Evolutionary conservation across 2,113 vertebrate genomes (phyloP), one percentile per base, ranked within the genome.

Genomic region (Chloroceryle aenea): DNA sequence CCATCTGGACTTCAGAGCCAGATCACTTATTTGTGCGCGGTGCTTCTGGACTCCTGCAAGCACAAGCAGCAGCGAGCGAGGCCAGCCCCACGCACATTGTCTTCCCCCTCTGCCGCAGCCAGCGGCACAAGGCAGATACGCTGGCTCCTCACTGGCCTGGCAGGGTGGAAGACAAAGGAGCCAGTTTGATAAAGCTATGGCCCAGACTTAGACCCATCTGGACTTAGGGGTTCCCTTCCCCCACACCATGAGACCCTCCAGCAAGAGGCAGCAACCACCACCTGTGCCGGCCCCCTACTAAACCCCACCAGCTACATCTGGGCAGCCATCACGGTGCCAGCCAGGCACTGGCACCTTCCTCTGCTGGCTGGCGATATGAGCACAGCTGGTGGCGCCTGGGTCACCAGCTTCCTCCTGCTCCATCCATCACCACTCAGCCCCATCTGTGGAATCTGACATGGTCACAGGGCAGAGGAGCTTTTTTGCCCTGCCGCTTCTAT

Each of bases 281-380:
- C 4, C 30, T 2, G 3, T 36, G 14, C 1, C 0, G n/a, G 30
- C 59, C 26, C 38, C 19, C 55, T 42, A 29, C 43, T 34, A 68
- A 59, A 53, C 18, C 20, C 45, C 25, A 26, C 12, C 4, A 1
- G 50, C 34, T 29, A 48, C 4, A 2, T 15, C 52, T 30, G 32
- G 25, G 29, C 0, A 2, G 40, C 13, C 3, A 2, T 45, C 1
- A 0, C 2, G 5, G 43, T 27, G 18, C 32, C 0, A 0, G 43
- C 38, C 0, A 1, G 69, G 45, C 1, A 0, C 53, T 15, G 26
- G 14, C 38, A 36, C 17, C 20, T 26, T 79, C 38, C 27, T 40
- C 25, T 25, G 64, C 43, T 30, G 0, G 50, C 63, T n/a, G 20
- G 29, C 42, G 16, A 10, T 4, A 30, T 2, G 17, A 80, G 30